Percentiles rank a stretch among this genome's conserved stretches.
Conservation (phyloP, 1,140 invertebrate species). For the Danaus plexippus region DNA sequence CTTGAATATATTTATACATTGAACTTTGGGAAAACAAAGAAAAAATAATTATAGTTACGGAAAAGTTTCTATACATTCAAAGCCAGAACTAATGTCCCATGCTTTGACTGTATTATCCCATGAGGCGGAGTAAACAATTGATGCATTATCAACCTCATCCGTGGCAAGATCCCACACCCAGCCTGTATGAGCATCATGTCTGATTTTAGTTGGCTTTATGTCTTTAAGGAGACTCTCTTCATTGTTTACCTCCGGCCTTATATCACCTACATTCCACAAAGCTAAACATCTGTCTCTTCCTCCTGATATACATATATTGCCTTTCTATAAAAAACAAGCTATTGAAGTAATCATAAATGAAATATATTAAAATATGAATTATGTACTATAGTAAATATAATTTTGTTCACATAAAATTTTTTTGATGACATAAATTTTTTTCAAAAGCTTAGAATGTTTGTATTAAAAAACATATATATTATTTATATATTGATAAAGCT, state of each 20-base stretch:
- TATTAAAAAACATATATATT: slow-evolving; percentile 1
- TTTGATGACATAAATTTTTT: not conserved
- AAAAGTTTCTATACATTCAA: slow-evolving; percentile 52
- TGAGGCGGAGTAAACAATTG: slow-evolving; percentile 59
- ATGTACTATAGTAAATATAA: not conserved
- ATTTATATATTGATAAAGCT: too few species aligned
- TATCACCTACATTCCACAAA: slow-evolving; percentile 48
- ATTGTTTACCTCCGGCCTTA: slow-evolving; percentile 27
- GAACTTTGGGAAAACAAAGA: not conserved
- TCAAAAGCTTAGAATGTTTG: not conserved
- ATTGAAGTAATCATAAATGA: slow-evolving; percentile 4
- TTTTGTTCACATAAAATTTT: not conserved
- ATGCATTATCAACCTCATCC: slow-evolving; percentile 38
- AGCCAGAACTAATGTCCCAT: slow-evolving; percentile 55
- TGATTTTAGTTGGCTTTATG: slow-evolving; percentile 40
- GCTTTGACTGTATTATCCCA: slow-evolving; percentile 69
- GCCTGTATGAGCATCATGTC: slow-evolving; percentile 54
- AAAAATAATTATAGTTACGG: slow-evolving; percentile 34
- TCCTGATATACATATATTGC: slow-evolving; percentile 61
- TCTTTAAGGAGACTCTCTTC: slow-evolving; percentile 28
- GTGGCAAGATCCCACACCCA: slow-evolving; percentile 68
- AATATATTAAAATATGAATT: slow-evolving; percentile 1
- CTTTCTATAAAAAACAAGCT: slow-evolving; percentile 39
- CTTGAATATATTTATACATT: not conserved
- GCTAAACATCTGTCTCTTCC: slow-evolving; percentile 60